A percentile compares a stretch with the other conserved stretches of the same genome.
Conservation (phyloP, 1,140 invertebrate species). For the Halyomorpha halys region DNA sequence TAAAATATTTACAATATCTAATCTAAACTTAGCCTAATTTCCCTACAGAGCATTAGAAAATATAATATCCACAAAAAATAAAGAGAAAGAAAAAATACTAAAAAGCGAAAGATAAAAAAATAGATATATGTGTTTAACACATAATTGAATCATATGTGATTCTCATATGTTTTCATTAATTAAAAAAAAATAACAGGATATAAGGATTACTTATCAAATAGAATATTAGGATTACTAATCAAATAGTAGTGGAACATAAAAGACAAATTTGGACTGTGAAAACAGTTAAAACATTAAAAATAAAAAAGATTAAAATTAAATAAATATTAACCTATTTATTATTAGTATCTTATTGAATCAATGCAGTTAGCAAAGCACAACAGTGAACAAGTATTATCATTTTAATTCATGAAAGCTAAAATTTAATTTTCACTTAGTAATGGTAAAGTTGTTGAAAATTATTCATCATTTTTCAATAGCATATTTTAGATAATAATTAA, state of each 20-base stretch:
- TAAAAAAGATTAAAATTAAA: too few relatives aligned
- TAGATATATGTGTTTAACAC: not conserved
- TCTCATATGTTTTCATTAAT: not conserved
- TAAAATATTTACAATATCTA: conserved; percentile 12
- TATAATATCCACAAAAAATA: not conserved
- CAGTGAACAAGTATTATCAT: too few relatives aligned
- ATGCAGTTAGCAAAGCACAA: too few relatives aligned
- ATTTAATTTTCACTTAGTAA: too few relatives aligned
- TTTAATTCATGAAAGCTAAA: too few relatives aligned
- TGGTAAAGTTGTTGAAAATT: too few relatives aligned
- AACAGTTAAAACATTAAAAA: too few relatives aligned
- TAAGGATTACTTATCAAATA: not conserved
- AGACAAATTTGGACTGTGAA: too few relatives aligned
- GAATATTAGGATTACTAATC: not conserved
- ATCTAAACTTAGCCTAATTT: conserved; percentile 12
- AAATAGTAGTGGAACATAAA: not conserved
- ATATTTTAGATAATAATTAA: too few relatives aligned
- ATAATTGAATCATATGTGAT: not conserved
- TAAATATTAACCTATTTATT: too few relatives aligned
- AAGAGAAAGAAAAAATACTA: not conserved
- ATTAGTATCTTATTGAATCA: too few relatives aligned
- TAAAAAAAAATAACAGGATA: not conserved
- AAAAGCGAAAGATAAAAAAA: not conserved
- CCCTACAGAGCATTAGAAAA: conserved; percentile 16
- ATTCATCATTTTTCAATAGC: too few relatives aligned